These are phyloP conservation scores for Champsocephalus esox DNA, from an alignment of 2,797 vertebrate genomes.

Conservation along the genomic window DNA sequence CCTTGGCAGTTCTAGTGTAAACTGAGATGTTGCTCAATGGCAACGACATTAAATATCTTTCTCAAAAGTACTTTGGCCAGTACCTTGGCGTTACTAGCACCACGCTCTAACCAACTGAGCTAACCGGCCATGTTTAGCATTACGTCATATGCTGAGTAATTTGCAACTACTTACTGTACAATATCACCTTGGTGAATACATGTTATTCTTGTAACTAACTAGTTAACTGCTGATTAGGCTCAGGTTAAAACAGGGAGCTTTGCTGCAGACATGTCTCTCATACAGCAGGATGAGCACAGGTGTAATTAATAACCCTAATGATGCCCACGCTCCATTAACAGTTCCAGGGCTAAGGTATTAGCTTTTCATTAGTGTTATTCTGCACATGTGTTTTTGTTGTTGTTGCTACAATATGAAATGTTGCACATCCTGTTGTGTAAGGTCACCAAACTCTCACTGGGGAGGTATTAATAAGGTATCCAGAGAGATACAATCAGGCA, in stretches of 20 bases:
- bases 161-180: too few species aligned
- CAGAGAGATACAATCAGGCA: not conserved
- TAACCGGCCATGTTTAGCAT: constrained; percentile 2
- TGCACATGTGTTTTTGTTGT: not conserved
- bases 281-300: constrained; percentile 3
- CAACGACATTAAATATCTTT: too few species aligned
- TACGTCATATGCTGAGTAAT: too few species aligned
- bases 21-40: too few species aligned
- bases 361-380: not conserved
- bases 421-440: not conserved
- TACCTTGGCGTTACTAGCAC: constrained; percentile 77
- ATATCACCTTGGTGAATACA: too few species aligned
- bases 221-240: constrained; percentile 6
- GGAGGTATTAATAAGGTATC: not conserved
- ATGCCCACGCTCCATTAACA: constrained; percentile 1
- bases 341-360: not conserved
- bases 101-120: constrained; percentile 74
- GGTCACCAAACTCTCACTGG: not conserved
- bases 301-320: constrained; percentile 19
- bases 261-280: not conserved
- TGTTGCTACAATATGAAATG: not conserved
- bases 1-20: too few species aligned
- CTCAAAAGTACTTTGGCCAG: constrained; percentile 23
- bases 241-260: not conserved
- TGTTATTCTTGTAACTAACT: too few species aligned